A percentile compares a stretch with the other conserved stretches of the same genome.
Conservation (phyloP, 2,888 invertebrate genomes). For the Eubasilissa splendida region DNA sequence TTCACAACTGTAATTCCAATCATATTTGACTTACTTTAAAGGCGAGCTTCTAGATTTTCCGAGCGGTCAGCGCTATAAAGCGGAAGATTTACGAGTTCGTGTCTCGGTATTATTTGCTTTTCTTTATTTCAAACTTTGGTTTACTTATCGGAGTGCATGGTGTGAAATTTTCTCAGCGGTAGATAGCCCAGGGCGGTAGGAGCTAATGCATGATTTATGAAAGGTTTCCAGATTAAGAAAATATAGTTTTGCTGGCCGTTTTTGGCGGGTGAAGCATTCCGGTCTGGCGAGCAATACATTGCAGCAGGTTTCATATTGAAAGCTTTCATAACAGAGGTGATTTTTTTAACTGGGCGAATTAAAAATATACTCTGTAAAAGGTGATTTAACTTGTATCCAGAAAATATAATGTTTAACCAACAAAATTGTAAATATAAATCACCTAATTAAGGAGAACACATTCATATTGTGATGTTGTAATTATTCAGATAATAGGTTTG, state of each 20-base stretch:
- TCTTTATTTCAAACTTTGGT: slow-evolving; percentile 55
- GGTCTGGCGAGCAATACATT: slow-evolving; percentile 26
- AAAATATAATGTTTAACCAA: too few relatives aligned
- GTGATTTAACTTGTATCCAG: too few relatives aligned
- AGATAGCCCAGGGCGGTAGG: slow-evolving; percentile 42
- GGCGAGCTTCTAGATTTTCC: not conserved
- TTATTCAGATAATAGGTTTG: too few relatives aligned
- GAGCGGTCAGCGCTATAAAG: slow-evolving; percentile 55
- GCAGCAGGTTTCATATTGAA: slow-evolving; percentile 5
- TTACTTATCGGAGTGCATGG: slow-evolving; percentile 49
- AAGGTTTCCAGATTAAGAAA: slow-evolving; percentile 46
- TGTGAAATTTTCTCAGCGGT: slow-evolving; percentile 52
- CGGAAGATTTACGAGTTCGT: slow-evolving; percentile 52
- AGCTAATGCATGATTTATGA: slow-evolving; percentile 56
- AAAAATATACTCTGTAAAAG: too few relatives aligned
- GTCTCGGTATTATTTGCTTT: slow-evolving; percentile 55
- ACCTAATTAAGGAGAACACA: too few relatives aligned
- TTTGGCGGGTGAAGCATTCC: slow-evolving; percentile 6
- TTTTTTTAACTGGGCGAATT: too few relatives aligned
- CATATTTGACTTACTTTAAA: too few relatives aligned
- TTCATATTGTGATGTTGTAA: too few relatives aligned
- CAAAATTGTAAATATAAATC: too few relatives aligned
- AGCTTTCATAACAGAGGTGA: too few relatives aligned
- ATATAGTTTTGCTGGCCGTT: slow-evolving; percentile 20
- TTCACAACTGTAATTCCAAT: too few relatives aligned